phyloP scores from a whole-genome alignment of 2,797 vertebrate genomes.

The Neosilurus mollespiculum region DNA sequence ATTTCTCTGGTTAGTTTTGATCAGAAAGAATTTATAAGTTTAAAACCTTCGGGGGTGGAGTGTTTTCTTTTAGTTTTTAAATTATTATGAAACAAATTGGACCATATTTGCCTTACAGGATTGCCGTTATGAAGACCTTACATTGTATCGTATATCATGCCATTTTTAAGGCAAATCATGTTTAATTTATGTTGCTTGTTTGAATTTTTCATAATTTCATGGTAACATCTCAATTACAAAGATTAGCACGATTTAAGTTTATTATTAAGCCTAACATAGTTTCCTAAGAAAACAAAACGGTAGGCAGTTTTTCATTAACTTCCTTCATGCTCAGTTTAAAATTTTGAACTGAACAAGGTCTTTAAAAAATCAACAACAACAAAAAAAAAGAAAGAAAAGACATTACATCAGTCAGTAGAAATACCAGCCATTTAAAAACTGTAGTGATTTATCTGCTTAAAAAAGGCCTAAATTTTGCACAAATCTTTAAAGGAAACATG shows the following conservation, averaged over 20 bases:
- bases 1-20: conserved; percentile 46
- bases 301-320: no score
- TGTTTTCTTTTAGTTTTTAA: conserved; percentile 57
- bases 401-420: no score
- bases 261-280: background rate
- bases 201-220: background rate
- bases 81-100: background rate
- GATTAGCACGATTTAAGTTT: background rate
- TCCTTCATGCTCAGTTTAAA: no score
- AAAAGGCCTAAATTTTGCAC: no score
- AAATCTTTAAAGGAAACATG: no score
- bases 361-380: no score
- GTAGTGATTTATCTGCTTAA: no score
- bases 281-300: no score
- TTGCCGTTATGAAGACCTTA: background rate
- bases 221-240: background rate
- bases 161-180: background rate
- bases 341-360: no score
- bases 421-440: no score
- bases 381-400: no score
- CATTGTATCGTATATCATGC: background rate
- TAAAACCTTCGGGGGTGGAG: conserved; percentile 48
- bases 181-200: background rate
- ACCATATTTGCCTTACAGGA: no score
- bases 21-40: conserved; percentile 43